Conservation (phyloP, 2,888 invertebrate species). For the Acanthopleura granulata region DNA sequence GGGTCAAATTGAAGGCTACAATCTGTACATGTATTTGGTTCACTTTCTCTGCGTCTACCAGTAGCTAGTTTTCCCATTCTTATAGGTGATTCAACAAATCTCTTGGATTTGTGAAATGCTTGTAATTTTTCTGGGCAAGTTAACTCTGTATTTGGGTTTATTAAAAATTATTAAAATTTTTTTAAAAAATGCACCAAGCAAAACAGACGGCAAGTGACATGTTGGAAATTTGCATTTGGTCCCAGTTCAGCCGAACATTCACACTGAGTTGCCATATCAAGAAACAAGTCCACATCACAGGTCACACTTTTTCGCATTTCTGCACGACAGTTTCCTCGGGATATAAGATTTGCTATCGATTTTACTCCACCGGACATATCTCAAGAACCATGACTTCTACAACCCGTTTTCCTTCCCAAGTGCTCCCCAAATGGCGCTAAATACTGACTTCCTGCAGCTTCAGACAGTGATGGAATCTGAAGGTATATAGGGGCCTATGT, state of each 20-base stretch:
- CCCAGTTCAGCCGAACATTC: neutral
- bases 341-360: too few relatives aligned
- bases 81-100: neutral
- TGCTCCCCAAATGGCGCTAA: too few relatives aligned
- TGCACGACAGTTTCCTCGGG: too few relatives aligned
- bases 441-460: too few relatives aligned
- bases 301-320: too few relatives aligned
- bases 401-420: too few relatives aligned
- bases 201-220: neutral
- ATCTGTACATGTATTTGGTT: neutral
- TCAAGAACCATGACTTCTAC: too few relatives aligned
- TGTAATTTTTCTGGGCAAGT: neutral
- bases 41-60: neutral
- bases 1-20: neutral
- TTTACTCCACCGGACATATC: too few relatives aligned
- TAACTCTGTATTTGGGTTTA: neutral
- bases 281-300: too few relatives aligned
- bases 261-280: conserved; percentile 7
- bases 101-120: neutral
- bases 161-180: too few relatives aligned
- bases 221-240: neutral
- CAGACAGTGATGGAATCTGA: too few relatives aligned
- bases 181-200: neutral
- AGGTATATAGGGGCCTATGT: too few relatives aligned
- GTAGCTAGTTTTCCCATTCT: neutral